phyloP scores from a whole-genome alignment of 92 coral and sea anemone species.

The Phenganax marumi region DNA sequence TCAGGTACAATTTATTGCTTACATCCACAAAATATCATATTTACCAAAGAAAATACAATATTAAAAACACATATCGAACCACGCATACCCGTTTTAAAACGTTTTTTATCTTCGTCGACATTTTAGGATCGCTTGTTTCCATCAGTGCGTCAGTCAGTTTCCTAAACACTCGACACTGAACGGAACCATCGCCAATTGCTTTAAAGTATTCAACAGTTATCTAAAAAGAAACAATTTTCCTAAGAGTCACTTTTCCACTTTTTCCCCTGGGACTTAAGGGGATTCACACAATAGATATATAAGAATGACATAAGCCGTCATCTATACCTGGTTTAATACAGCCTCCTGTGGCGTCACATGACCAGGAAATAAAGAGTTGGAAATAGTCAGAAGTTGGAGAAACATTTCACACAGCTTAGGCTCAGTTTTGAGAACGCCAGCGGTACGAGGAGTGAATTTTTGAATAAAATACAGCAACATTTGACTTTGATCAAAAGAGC shows the following conservation, averaged over 20 bases:
- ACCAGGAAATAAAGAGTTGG: constrained; percentile 50
- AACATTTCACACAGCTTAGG: constrained; percentile 58
- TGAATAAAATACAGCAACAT: constrained; percentile 44
- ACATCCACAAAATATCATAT: background rate
- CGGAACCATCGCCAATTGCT: constrained; percentile 62
- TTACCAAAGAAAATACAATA: background rate
- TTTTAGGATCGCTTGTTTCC: constrained; percentile 53
- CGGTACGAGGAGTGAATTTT: constrained; percentile 71
- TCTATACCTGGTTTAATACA: constrained; percentile 68
- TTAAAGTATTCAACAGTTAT: constrained; percentile 73
- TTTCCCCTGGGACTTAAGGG: background rate
- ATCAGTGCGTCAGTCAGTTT: constrained; percentile 59
- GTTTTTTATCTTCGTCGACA: constrained; percentile 59
- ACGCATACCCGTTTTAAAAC: constrained; percentile 61
- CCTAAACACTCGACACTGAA: constrained; percentile 63
- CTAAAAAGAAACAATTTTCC: constrained; percentile 38
- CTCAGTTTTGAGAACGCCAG: constrained; percentile 58
- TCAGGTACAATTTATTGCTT: background rate
- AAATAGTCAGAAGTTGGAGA: constrained; percentile 48
- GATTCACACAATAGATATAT: background rate
- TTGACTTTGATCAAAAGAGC: constrained; percentile 32
- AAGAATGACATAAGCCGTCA: background rate
- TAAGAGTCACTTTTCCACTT: background rate
- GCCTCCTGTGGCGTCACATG: constrained; percentile 61
- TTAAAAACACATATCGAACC: background rate